These are phyloP conservation scores for Kryptolebias ocellatus DNA, from an alignment of 2,797 vertebrate genomes.

Conservation along the genomic window DNA sequence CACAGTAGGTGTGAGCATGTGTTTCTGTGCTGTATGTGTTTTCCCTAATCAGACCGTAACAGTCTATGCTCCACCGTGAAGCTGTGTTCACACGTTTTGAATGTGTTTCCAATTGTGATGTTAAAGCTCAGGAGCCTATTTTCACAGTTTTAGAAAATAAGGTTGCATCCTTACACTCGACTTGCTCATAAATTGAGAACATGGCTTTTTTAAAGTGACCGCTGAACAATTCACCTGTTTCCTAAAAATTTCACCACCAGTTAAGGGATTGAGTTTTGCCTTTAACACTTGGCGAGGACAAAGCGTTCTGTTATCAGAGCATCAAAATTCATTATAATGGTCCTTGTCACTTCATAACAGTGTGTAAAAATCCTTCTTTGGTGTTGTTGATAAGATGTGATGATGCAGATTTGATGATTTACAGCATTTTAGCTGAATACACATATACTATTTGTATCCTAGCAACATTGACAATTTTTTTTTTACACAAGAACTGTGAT, in stretches of 20 bases:
- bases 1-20: constrained; percentile 34
- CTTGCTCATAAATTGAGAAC: neutral
- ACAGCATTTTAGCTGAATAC: neutral
- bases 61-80: constrained; percentile 27
- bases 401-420: neutral
- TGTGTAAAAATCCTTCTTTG: neutral
- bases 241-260: neutral
- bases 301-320: neutral
- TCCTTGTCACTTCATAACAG: neutral
- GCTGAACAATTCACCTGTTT: neutral
- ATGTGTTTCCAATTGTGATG: constrained; percentile 43
- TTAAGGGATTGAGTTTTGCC: neutral
- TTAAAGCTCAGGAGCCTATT: constrained; percentile 35
- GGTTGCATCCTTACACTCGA: constrained; percentile 7
- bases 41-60: constrained; percentile 27
- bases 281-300: constrained; percentile 3
- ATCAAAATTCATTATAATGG: neutral
- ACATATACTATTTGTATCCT: neutral
- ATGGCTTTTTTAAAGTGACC: neutral
- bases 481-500: no score
- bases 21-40: constrained; percentile 28
- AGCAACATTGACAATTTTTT: no score
- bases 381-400: no score
- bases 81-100: constrained; percentile 45
- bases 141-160: constrained; percentile 32